Conservation (phyloP, 2,888 invertebrate genomes). For the Cheilosia urbana region DNA sequence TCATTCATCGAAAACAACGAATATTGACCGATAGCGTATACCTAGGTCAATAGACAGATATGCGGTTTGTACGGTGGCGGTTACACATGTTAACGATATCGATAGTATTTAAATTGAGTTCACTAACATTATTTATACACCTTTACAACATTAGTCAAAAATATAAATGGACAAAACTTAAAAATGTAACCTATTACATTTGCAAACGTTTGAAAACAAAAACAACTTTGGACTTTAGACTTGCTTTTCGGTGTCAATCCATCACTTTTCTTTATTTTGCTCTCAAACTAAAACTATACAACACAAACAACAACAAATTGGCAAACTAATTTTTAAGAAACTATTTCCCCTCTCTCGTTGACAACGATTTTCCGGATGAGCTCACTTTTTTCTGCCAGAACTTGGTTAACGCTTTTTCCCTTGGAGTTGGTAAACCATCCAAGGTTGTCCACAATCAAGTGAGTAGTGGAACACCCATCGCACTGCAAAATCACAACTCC, state of each 20-base stretch:
- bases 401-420: slow-evolving; percentile 79
- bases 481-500: slow-evolving; percentile 82
- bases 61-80: too few species aligned
- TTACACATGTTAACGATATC: too few species aligned
- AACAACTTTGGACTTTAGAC: neutral
- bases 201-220: neutral
- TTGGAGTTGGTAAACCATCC: slow-evolving; percentile 80
- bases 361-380: slow-evolving; percentile 79
- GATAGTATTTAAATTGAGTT: too few species aligned
- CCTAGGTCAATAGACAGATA: too few species aligned
- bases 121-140: too few species aligned
- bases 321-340: slow-evolving; percentile 72
- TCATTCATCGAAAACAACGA: too few species aligned
- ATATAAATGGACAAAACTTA: too few species aligned
- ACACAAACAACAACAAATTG: slow-evolving; percentile 12
- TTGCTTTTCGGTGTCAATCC: slow-evolving; percentile 7
- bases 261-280: slow-evolving; percentile 12
- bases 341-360: slow-evolving; percentile 81
- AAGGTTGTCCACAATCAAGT: slow-evolving; percentile 81
- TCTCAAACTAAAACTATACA: slow-evolving; percentile 36
- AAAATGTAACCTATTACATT: too few species aligned
- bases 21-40: too few species aligned
- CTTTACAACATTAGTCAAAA: too few species aligned
- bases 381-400: slow-evolving; percentile 79
- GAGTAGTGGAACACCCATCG: slow-evolving; percentile 82